Percentiles rank a stretch among this genome's conserved stretches.
phyloP scores from a whole-genome alignment of 2,888 invertebrate genomes.

The Caenorhabditis angaria region DNA sequence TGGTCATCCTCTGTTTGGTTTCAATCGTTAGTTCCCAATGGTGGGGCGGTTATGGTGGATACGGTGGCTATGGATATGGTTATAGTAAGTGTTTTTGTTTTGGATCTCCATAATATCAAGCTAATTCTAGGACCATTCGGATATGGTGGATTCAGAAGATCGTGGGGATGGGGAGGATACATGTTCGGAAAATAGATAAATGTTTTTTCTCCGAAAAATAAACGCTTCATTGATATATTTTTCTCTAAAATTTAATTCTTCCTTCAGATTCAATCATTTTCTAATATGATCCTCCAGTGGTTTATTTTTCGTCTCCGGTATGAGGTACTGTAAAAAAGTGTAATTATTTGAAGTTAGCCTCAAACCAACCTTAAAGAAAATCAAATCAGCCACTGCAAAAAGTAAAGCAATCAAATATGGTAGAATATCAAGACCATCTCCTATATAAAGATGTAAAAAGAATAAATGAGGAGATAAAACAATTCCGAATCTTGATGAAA shows the following conservation, averaged over 20 bases:
- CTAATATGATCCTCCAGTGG: constrained; percentile 29
- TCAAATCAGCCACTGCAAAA: constrained; percentile 24
- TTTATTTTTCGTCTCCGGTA: constrained; percentile 43
- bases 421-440: constrained; percentile 19
- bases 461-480: constrained; percentile 62
- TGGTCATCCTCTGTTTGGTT: not conserved
- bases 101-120: too few relatives aligned
- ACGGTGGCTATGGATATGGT: too few relatives aligned
- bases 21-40: not conserved
- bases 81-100: too few relatives aligned
- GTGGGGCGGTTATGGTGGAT: not conserved
- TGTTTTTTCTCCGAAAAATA: not conserved
- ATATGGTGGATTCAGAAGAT: not conserved
- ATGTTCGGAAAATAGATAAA: not conserved
- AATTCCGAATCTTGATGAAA: constrained; percentile 57
- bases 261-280: too few relatives aligned
- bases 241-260: not conserved
- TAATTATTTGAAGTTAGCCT: not conserved
- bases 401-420: constrained; percentile 31
- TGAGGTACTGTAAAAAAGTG: constrained; percentile 16
- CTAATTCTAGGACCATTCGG: too few relatives aligned
- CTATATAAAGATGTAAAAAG: constrained; percentile 32
- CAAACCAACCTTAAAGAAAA: constrained; percentile 30
- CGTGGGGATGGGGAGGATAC: not conserved
- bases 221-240: not conserved